phyloP scores from a whole-genome alignment of 92 coral and sea anemone species.

The Anthopleura xanthogrammica region DNA sequence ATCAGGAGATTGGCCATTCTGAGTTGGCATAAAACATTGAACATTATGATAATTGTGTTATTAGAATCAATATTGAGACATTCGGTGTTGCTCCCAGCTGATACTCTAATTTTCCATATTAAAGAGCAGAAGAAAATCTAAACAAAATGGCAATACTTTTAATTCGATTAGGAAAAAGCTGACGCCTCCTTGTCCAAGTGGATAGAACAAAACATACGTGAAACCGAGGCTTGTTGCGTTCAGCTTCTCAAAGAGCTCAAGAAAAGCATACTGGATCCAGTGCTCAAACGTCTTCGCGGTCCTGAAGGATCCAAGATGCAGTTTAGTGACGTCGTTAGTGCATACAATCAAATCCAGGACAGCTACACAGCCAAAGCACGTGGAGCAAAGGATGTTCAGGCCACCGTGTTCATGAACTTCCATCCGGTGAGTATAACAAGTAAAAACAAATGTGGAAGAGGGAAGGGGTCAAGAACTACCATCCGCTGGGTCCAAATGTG shows the following conservation, averaged over 20 bases:
- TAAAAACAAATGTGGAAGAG: neutral
- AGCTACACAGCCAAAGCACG: constrained; percentile 37
- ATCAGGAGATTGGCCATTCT: neutral
- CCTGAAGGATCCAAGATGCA: constrained; percentile 51
- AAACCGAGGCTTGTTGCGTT: constrained; percentile 47
- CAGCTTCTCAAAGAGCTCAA: constrained; percentile 41
- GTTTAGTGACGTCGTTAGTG: constrained; percentile 57
- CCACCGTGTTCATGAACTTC: constrained; percentile 59
- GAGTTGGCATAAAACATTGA: no score
- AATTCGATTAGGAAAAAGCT: neutral
- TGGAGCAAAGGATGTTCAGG: constrained; percentile 69
- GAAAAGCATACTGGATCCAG: constrained; percentile 47
- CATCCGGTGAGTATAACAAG: constrained; percentile 54
- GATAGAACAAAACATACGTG: constrained; percentile 35
- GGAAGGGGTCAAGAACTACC: neutral
- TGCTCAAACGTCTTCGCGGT: constrained; percentile 38
- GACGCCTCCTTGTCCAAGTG: neutral
- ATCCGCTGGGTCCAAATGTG: neutral
- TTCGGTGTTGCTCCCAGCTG: no score
- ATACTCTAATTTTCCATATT: no score
- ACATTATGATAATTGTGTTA: no score
- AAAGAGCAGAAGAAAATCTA: no score
- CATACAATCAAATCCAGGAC: constrained; percentile 46
- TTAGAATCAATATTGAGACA: no score
- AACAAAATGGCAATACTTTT: neutral